A percentile compares a stretch with the other conserved stretches of the same genome.
Conservation (phyloP, 2,888 invertebrate genomes). For the Lochmaea capreae region DNA sequence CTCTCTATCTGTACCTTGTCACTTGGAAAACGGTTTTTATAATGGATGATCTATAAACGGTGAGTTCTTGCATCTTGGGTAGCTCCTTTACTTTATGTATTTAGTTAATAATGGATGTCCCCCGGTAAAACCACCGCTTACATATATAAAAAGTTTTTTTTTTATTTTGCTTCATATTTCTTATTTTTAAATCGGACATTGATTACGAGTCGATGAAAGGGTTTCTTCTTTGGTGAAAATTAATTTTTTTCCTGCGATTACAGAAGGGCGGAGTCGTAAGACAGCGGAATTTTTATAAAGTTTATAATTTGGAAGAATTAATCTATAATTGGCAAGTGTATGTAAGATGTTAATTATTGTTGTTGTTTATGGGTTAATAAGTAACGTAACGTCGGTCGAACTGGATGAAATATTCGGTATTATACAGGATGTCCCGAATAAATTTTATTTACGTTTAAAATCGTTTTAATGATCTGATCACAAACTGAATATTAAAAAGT, state of each 20-base stretch:
- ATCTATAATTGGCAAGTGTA: constrained; percentile 6
- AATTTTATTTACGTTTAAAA: background rate
- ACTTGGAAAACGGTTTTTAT: too few relatives aligned
- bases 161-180: background rate
- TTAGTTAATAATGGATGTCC: too few relatives aligned
- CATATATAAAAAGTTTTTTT: background rate
- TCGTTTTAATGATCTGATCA: background rate
- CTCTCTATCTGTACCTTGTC: too few relatives aligned
- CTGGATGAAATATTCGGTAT: too few relatives aligned
- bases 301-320: constrained; percentile 16
- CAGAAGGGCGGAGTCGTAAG: constrained; percentile 20
- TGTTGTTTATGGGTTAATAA: constrained; percentile 2
- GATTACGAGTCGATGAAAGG: constrained; percentile 17
- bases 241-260: constrained; percentile 13
- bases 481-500: constrained; percentile 15
- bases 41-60: too few relatives aligned
- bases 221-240: background rate
- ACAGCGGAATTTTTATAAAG: constrained; percentile 22
- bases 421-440: background rate
- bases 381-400: background rate
- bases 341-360: constrained; percentile 4
- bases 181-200: constrained; percentile 5
- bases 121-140: background rate
- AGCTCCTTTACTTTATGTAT: too few relatives aligned
- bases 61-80: too few relatives aligned